A percentile compares a stretch with the other conserved stretches of the same genome.
Conservation (phyloP, 2,797 vertebrate genomes). For the Poecilia velifera region DNA sequence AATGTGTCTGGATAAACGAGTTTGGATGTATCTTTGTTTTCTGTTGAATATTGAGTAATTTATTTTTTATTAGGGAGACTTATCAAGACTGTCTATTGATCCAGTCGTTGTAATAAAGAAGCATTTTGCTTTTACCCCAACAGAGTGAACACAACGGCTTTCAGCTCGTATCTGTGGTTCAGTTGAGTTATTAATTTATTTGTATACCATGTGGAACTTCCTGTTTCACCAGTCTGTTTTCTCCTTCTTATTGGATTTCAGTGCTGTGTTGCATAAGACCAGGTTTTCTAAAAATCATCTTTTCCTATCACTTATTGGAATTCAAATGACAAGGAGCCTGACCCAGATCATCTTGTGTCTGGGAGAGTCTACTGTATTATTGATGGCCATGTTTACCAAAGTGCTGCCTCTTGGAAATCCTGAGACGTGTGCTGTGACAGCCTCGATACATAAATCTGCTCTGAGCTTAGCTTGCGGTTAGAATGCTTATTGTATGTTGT, state of each 20-base stretch:
- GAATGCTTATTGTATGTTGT: slow-evolving; percentile 26
- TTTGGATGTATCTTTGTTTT: not conserved
- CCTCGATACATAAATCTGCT: slow-evolving; percentile 36
- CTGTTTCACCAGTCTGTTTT: not conserved
- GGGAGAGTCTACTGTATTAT: slow-evolving; percentile 53
- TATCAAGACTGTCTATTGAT: not conserved
- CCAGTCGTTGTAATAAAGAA: not conserved
- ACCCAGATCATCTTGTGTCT: slow-evolving; percentile 33
- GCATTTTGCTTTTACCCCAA: not conserved
- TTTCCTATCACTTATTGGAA: not conserved
- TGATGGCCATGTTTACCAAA: slow-evolving; percentile 56
- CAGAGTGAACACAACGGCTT: not conserved
- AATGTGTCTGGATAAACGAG: not conserved
- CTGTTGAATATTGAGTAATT: not conserved
- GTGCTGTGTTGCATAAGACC: slow-evolving; percentile 25
- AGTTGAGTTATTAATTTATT: not conserved
- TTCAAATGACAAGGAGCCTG: not conserved
- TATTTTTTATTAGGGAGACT: not conserved
- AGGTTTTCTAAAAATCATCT: not conserved
- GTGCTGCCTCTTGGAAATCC: slow-evolving; percentile 48
- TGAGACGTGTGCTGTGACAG: slow-evolving; percentile 22
- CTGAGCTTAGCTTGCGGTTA: slow-evolving; percentile 2
- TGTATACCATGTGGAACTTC: not conserved
- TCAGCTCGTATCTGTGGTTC: not conserved
- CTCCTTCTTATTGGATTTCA: not conserved